Evolutionary conservation across 1,140 invertebrate species (phyloP), one percentile per base, ranked within the genome.

Genomic region (Heterodera schachtii): DNA sequence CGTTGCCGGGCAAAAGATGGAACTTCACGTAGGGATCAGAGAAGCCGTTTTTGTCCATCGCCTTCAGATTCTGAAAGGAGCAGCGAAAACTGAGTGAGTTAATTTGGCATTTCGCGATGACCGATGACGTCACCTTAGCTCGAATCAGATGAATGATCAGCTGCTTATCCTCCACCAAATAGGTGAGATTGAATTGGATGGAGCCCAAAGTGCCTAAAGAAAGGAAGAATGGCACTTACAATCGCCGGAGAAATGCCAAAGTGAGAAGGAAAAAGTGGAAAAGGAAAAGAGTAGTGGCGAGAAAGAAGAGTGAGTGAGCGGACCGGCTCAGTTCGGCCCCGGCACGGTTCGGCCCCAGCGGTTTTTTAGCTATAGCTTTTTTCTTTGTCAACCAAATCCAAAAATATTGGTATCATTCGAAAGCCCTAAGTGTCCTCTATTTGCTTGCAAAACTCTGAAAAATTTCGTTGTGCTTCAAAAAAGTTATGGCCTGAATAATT

Each of bases 21-120:
- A 96, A 92, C 90, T 95, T 94, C 87, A 95, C 95, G 90, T 95
- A 97, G 3, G 95, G 94, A 92, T 97, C 95, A 5, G 95, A 93
- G n/a, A 95, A 91, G 1, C 95, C 95, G 84, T 94, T 94, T 83
- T 94, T 94, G 89, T 97, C 95, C 94, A 95, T 96, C 16, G 94
- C 93, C 76, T 93, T 94, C 13, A 97, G 90, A 84, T 86, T 90
- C 87, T 88, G 76, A 82, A 89, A 66, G 66, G 84, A 3, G 67
- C 19, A 75, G 71, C n/a, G 47, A 57, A 60, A 81, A 16, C 57
- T 1, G 13, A 60, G 11, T 64, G 57, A 19, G 5, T 5, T 19
- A 64, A 19, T 64, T 60, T n/a, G 9, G 6, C 6, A 43, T 5
- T 19, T 31, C 31, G 31, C 31, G 47, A 11, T 19, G 3, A 3